Percentiles rank a stretch among this genome's conserved stretches.
phyloP scores from a whole-genome alignment of 2,888 invertebrate species.

The Nasonovia ribisnigri region DNA sequence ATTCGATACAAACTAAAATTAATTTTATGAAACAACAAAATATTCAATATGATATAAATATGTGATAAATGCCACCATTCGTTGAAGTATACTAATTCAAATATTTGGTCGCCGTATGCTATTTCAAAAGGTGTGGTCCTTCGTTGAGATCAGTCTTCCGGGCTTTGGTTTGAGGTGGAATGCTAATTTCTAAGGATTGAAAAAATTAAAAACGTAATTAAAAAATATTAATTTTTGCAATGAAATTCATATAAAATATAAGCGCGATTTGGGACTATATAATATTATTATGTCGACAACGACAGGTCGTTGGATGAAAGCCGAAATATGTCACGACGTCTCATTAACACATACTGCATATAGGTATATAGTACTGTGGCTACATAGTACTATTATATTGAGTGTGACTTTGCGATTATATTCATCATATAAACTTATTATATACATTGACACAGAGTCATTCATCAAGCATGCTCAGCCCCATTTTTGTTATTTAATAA shows the following conservation, averaged over 20 bases:
- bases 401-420: neutral
- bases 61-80: neutral
- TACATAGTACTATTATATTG: neutral
- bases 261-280: neutral
- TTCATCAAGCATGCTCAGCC: no score
- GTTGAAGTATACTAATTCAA: neutral
- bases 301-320: slow-evolving; percentile 29
- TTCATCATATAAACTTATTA: no score
- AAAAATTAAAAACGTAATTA: neutral
- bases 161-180: neutral
- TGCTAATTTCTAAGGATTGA: neutral
- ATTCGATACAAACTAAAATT: neutral
- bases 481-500: no score
- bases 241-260: neutral
- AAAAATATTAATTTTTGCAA: neutral
- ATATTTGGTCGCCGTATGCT: neutral
- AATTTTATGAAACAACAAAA: neutral
- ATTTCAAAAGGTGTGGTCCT: neutral
- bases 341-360: neutral
- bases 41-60: neutral
- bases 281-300: neutral
- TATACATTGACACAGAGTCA: no score
- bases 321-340: neutral
- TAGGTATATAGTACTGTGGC: neutral
- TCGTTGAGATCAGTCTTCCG: neutral